phyloP scores from a whole-genome alignment of 2,888 invertebrate genomes.

The Timandra comae region DNA sequence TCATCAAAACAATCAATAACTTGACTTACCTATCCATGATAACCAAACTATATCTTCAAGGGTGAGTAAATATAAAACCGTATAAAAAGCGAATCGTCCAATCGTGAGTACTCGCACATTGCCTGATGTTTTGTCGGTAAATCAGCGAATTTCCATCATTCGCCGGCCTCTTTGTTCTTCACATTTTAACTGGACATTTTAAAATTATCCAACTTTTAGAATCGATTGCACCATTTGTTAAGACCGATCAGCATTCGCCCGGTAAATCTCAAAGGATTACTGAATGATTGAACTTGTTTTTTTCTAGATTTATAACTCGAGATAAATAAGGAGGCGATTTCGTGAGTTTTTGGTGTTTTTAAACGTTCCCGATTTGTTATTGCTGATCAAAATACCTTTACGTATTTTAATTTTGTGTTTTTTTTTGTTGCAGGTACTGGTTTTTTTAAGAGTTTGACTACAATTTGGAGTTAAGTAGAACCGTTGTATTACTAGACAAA shows the following conservation, averaged over 20 bases:
- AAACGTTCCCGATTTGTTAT: background rate
- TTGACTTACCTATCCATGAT: no score
- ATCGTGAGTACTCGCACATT: slow-evolving; percentile 54
- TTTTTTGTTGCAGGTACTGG: slow-evolving; percentile 26
- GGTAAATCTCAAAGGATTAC: slow-evolving; percentile 64
- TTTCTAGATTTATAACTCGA: slow-evolving; percentile 17
- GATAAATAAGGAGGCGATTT: background rate
- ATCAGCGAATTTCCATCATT: slow-evolving; percentile 66
- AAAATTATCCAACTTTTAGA: slow-evolving; percentile 58
- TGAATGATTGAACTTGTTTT: slow-evolving; percentile 41
- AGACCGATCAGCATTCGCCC: slow-evolving; percentile 59
- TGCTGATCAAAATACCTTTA: slow-evolving; percentile 8
- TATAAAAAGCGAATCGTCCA: no score
- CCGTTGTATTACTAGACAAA: no score
- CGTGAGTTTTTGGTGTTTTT: slow-evolving; percentile 1
- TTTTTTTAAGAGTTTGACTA: no score
- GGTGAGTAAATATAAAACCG: no score
- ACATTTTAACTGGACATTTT: slow-evolving; percentile 50
- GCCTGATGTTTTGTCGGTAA: slow-evolving; percentile 69
- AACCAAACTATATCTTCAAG: no score
- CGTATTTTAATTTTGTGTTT: slow-evolving; percentile 10
- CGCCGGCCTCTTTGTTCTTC: slow-evolving; percentile 59
- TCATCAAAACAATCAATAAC: no score
- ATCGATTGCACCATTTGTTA: slow-evolving; percentile 51
- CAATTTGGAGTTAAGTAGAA: no score